Percentiles rank a stretch among this genome's conserved stretches.
These are phyloP conservation scores for Chrysogorgia sp. DNA, from an alignment of 92 coral and sea anemone genomes.

Conservation along the genomic window DNA sequence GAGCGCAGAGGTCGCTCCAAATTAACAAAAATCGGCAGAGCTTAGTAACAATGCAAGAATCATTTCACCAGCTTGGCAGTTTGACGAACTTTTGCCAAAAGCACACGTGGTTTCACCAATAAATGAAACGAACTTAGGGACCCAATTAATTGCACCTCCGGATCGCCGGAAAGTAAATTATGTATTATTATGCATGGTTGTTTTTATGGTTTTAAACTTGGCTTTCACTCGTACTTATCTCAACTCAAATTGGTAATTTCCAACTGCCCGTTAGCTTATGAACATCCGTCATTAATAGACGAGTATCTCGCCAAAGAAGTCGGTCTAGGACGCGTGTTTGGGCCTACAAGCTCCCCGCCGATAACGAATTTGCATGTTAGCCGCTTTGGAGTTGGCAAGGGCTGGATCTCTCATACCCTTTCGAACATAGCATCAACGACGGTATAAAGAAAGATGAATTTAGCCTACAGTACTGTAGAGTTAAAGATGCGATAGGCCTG, in stretches of 20 bases:
- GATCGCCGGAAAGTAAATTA: not conserved
- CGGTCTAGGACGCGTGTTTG: not conserved
- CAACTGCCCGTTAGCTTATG: constrained; percentile 16
- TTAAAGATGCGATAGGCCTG: not conserved
- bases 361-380: not conserved
- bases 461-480: not conserved
- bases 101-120: constrained; percentile 5
- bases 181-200: constrained; percentile 2
- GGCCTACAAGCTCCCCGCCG: not conserved
- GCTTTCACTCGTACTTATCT: not conserved
- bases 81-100: not conserved
- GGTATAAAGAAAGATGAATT: not conserved
- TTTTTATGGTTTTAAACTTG: constrained; percentile 5
- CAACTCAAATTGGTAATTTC: not conserved
- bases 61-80: not conserved
- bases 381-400: not conserved
- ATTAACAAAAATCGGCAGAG: not conserved
- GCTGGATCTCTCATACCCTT: not conserved
- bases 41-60: not conserved
- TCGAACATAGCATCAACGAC: not conserved
- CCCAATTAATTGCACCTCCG: not conserved
- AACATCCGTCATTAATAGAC: constrained; percentile 10
- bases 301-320: constrained; percentile 11
- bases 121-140: not conserved
- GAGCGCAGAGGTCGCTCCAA: not conserved